Conservation (phyloP, 2,113 vertebrate genomes). For the Elaphurus davidianus region DNA sequence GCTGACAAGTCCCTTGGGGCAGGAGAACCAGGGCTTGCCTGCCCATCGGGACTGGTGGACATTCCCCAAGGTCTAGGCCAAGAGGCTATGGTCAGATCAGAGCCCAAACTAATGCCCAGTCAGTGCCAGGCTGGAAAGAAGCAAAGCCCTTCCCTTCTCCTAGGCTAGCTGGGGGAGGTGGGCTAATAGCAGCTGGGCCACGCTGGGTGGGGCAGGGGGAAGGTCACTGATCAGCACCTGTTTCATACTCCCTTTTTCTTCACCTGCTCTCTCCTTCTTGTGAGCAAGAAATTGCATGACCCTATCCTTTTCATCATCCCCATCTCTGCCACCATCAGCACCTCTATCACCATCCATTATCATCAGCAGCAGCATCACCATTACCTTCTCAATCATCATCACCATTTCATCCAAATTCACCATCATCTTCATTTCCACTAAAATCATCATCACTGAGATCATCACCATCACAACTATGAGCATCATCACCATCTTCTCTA, state of each 20-base stretch:
- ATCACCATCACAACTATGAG: neutral
- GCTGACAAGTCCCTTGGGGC: neutral
- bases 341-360: neutral
- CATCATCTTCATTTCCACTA: neutral
- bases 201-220: neutral
- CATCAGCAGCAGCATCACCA: neutral
- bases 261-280: neutral
- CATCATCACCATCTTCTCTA: neutral
- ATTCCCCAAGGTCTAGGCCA: neutral
- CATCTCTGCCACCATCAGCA: neutral
- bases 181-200: too few species aligned
- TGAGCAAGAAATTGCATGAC: neutral
- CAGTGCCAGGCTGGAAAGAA: neutral
- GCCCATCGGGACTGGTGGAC: rapidly evolving
- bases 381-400: neutral
- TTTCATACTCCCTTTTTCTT: neutral
- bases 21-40: neutral
- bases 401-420: neutral
- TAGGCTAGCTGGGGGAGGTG: neutral
- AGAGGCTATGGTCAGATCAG: neutral
- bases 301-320: too few species aligned
- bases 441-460: neutral
- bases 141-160: neutral
- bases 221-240: neutral
- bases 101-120: neutral